Base-by-base conservation (phyloP, 2,888 invertebrate species). In the Campoplex nolae region DNA sequence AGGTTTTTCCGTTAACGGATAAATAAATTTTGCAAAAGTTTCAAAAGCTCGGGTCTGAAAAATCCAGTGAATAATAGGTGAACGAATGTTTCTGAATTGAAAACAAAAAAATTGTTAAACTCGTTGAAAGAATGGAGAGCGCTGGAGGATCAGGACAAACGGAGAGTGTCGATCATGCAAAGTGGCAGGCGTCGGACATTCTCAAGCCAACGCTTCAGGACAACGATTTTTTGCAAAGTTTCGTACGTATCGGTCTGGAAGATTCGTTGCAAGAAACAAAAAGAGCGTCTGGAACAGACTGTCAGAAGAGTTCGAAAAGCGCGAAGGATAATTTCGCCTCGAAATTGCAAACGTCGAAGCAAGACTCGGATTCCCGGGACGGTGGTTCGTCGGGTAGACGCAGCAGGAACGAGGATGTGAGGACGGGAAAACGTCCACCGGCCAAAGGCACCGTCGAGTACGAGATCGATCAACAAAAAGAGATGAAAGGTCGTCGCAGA, bases 151-250 rank as follows among this genome's bases (percentile, higher is more conserved):
- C 79, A 16, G 85, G 78, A 23, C 70, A 79, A 65, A 7, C 65
- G 71, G 51, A 84, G 67, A 84, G 84, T 54, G 84, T 87, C 68
- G 88, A 89, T 76, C 76, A 95, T 74, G 94, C 93, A 86, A 95
- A 95, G 28, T 95, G 95, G 38, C 95, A 95, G 89, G 95, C 95
- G 58, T 95, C 95, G 73, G 96, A 96, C 85, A 96, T 97, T 76
- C 94, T 97, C n/a, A 96, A 96, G 79, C 95, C 96, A 48, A 96
- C 96, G 70, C 96, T 94, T 32, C 93, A 97, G 91, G 96, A 97
- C 89, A 96, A 97, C 18, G 97, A 98, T 92, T 96, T 97, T 90
- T 93, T 98, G 28, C 97, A 97, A 95, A 97, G 97, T 93, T 98
- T 97, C 93, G 97, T 97, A 23, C 95, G 97, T 76, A 96, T 97